Evolutionary conservation across 2,888 invertebrate genomes (phyloP).

Genomic region (Pyrrhosoma nymphula): DNA sequence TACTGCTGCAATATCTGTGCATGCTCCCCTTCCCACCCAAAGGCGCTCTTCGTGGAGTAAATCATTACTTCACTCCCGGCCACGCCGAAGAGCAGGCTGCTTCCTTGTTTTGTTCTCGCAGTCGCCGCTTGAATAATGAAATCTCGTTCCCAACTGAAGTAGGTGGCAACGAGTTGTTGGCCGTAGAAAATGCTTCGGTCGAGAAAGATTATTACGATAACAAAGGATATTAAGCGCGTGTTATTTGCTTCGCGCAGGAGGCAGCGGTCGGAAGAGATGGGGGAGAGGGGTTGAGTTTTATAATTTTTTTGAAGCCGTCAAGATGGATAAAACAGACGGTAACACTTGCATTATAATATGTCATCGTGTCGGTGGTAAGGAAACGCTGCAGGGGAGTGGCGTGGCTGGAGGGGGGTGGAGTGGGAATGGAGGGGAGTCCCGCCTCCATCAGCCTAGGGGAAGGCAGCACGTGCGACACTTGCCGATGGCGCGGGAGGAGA

Average conservation of each 20-base stretch:
- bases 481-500: not conserved
- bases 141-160: not conserved
- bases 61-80: no score
- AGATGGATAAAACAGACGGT: not conserved
- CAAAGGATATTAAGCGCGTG: not conserved
- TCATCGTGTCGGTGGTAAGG: not conserved
- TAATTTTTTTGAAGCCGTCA: not conserved
- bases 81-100: no score
- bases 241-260: not conserved
- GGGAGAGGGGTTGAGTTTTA: no score
- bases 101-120: no score
- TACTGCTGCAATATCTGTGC: no score
- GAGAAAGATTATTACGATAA: not conserved
- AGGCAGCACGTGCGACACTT: slow-evolving; percentile 37
- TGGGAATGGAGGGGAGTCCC: not conserved
- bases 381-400: not conserved
- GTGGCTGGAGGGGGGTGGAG: not conserved
- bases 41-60: no score
- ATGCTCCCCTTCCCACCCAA: no score
- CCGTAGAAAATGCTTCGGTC: not conserved
- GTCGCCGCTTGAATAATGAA: not conserved
- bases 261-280: not conserved
- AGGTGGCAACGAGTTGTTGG: not conserved
- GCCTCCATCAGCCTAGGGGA: slow-evolving; percentile 36
- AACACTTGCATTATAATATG: not conserved